Conservation (phyloP, 1,140 invertebrate genomes). For the Hyposmocoma kahamanoa region DNA sequence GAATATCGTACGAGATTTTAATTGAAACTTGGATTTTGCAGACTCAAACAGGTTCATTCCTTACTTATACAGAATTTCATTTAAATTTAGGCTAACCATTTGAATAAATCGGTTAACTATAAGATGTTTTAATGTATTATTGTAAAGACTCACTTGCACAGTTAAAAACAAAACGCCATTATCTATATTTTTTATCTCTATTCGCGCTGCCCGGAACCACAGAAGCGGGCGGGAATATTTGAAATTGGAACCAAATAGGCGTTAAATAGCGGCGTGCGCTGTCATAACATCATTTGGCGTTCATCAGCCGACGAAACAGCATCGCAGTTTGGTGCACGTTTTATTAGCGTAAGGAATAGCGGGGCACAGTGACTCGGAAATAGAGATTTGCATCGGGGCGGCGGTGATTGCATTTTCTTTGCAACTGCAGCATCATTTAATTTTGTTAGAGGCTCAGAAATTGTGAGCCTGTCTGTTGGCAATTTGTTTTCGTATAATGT, state of each 20-base stretch:
- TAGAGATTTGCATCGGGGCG: conserved; percentile 65
- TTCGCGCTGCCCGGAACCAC: conserved; percentile 51
- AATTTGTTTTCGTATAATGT: too few relatives aligned
- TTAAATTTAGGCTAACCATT: too few relatives aligned
- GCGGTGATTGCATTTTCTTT: conserved; percentile 71
- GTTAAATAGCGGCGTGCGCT: conserved; percentile 71
- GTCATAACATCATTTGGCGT: conserved; percentile 71
- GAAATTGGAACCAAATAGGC: conserved; percentile 74
- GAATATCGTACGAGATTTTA: conserved; percentile 15
- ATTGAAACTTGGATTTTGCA: conserved; percentile 27
- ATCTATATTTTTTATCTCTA: conserved; percentile 49
- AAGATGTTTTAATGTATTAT: neutral
- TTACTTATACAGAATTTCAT: too few relatives aligned
- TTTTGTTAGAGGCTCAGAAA: conserved; percentile 29
- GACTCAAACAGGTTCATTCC: too few relatives aligned
- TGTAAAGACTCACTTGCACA: conserved; percentile 16
- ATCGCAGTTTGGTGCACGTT: conserved; percentile 67
- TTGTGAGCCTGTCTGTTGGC: conserved; percentile 8
- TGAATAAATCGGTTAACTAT: too few relatives aligned
- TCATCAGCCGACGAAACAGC: conserved; percentile 69
- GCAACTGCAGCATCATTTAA: conserved; percentile 66
- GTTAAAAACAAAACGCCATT: conserved; percentile 56
- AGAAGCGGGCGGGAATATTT: conserved; percentile 61
- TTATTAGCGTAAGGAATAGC: conserved; percentile 73
- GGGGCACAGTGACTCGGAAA: conserved; percentile 64